Evolutionary conservation across 2,888 invertebrate genomes (phyloP), one percentile per base, ranked within the genome.

Genomic region (Eledona agricola): DNA sequence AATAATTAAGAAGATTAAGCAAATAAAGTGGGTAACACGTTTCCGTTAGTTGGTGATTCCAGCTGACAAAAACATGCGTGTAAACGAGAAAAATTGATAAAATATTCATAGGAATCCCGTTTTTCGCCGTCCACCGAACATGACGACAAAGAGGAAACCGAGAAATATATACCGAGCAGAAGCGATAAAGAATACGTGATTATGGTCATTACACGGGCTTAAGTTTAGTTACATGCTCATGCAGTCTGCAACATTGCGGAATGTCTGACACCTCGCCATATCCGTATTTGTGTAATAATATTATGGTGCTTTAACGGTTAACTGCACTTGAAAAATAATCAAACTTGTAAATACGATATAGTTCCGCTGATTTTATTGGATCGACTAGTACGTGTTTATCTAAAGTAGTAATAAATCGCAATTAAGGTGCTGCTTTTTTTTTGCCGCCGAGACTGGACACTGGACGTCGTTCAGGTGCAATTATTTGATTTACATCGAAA

Each of bases 171-270:
- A 51, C 51, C 26, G 17, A 46, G 35, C 46, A 53, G 55, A 52
- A 55, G 57, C 55, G 51, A 57, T 59, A 57, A 59, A 57, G 57
- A 57, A 57, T 55, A 45, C 40, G 57, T 50, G 57, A 57, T 57
- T 59, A 53, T 52, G 42, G 55, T 38, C 42, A 56, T 59, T 55
- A 53, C 57, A 55, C 23, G 47, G 46, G 37, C 52, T 54, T 53
- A 54, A 46, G 40, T 49, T 51, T 43, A 51, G 29, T 42, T 28
- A 53, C 52, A 46, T 31, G 46, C 31, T 20, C 46, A 25, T 52
- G 26, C 43, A 43, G 32, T 43, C 22, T 35, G 43, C 37, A 51
- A 51, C 54, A 58, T 58, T 58, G 58, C 53, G 35, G 35, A 15
- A 32, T 42, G 51, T 54, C 54, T 38, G 50, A 52, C 53, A 57